Evolutionary conservation across 2,888 invertebrate species (phyloP).

Genomic region (Digitonthophagus gazella): DNA sequence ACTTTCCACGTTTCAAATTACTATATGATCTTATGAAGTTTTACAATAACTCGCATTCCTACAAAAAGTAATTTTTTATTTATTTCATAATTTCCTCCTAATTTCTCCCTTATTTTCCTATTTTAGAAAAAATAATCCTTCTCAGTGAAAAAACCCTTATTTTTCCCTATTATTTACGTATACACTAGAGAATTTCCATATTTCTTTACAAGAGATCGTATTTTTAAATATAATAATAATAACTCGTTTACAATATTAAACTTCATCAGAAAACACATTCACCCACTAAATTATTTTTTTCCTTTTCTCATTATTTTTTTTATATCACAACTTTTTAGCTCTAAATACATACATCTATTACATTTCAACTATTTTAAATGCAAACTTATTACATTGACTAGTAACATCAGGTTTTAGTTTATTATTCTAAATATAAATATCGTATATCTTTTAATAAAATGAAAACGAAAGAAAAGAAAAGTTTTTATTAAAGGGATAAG

Average conservation of each 20-base stretch:
- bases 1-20: too few relatives aligned
- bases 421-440: neutral
- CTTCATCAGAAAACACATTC: neutral
- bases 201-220: too few relatives aligned
- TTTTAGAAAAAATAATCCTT: too few relatives aligned
- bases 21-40: too few relatives aligned
- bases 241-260: too few relatives aligned
- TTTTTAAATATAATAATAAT: too few relatives aligned
- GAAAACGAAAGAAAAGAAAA: neutral
- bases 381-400: neutral
- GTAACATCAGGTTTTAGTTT: neutral
- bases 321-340: neutral
- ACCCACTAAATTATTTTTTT: neutral
- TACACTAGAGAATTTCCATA: neutral
- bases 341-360: neutral
- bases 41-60: too few relatives aligned
- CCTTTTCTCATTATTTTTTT: neutral
- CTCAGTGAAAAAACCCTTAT: too few relatives aligned
- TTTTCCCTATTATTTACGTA: too few relatives aligned
- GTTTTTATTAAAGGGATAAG: constrained; percentile 21
- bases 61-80: too few relatives aligned
- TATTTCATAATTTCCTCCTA: too few relatives aligned
- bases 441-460: neutral
- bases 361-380: neutral
- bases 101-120: too few relatives aligned